Conservation (phyloP, 2,888 invertebrate genomes). For the Desoria tigrina region DNA sequence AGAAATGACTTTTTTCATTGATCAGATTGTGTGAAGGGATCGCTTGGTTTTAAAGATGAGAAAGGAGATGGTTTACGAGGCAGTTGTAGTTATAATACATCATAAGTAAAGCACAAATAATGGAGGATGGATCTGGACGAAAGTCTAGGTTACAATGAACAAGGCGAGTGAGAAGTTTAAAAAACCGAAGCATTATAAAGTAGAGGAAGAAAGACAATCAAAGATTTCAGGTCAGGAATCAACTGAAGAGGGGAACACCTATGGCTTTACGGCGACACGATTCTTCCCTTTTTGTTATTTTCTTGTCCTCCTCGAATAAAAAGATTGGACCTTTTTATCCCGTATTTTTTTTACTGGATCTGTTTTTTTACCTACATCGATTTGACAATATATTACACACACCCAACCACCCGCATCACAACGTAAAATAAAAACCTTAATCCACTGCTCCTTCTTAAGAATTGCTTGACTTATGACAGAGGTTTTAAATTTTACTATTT, state of each 20-base stretch:
- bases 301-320: conserved; percentile 35
- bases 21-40: conserved; percentile 26
- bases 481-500: too few species aligned
- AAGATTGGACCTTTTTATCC: conserved; percentile 40
- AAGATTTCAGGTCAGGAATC: conserved; percentile 51
- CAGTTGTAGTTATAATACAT: too few species aligned
- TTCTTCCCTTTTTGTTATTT: conserved; percentile 48
- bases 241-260: conserved; percentile 52
- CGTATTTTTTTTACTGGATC: conserved; percentile 30
- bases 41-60: not conserved
- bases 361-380: conserved; percentile 28
- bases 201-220: conserved; percentile 46
- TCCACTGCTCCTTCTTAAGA: too few species aligned
- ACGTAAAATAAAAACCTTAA: not conserved
- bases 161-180: conserved; percentile 3
- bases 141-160: not conserved
- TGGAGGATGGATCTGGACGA: too few species aligned
- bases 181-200: conserved; percentile 4
- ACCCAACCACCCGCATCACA: conserved; percentile 32
- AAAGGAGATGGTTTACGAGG: too few species aligned
- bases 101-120: too few species aligned
- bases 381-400: conserved; percentile 38
- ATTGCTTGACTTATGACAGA: too few species aligned
- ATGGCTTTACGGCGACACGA: conserved; percentile 54
- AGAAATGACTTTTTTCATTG: conserved; percentile 50